A percentile compares a stretch with the other conserved stretches of the same genome.
These are phyloP conservation scores for Orycteropus afer DNA, from an alignment of 2,113 vertebrate genomes.

Conservation along the genomic window DNA sequence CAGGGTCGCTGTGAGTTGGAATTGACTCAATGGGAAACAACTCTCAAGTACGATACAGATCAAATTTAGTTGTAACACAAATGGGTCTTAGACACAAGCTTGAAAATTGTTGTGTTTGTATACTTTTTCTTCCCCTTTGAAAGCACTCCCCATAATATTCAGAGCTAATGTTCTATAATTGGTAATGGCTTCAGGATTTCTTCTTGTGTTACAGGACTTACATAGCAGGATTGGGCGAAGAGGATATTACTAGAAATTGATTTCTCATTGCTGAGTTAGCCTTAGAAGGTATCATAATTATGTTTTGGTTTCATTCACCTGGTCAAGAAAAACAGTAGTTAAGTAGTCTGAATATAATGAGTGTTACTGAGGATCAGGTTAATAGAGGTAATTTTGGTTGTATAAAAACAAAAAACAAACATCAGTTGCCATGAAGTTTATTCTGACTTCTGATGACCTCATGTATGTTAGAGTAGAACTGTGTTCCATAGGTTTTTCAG, in stretches of 20 bases:
- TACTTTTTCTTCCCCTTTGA: not conserved
- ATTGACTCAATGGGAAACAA: not conserved
- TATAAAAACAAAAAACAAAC: not conserved
- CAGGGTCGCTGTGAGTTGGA: not conserved
- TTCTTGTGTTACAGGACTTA: not conserved
- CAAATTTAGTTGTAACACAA: not conserved
- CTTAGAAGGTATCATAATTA: not conserved
- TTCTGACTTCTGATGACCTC: not conserved
- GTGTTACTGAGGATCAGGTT: not conserved
- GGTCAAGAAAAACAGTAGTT: not conserved
- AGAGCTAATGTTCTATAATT: not conserved
- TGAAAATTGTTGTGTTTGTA: not conserved
- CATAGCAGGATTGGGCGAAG: not conserved
- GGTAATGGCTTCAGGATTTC: not conserved
- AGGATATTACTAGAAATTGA: not conserved
- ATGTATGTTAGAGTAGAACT: not conserved
- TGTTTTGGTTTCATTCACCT: not conserved
- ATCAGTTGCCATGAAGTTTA: not conserved
- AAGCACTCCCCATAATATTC: not conserved
- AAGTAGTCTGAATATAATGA: not conserved
- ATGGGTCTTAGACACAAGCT: not conserved
- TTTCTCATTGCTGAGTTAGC: not conserved
- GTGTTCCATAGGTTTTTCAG: not conserved
- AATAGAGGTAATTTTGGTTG: not conserved
- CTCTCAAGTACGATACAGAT: not conserved